Evolutionary conservation across 2,113 vertebrate genomes (phyloP).

Genomic region (Epinephelus cyanopodus): DNA sequence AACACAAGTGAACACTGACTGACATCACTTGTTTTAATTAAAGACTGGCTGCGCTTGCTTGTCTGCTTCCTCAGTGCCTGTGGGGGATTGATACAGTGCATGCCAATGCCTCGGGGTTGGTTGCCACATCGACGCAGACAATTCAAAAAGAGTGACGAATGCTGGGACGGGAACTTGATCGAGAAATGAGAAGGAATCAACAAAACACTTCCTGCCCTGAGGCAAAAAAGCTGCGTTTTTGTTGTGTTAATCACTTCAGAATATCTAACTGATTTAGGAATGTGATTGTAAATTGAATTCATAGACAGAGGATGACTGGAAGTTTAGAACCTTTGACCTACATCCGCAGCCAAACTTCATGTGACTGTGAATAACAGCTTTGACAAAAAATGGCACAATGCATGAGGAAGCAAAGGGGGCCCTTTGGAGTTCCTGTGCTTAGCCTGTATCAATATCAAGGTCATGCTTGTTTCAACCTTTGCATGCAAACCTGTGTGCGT

Average conservation of each 20-base stretch:
- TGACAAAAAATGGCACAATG: neutral
- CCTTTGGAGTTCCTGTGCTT: neutral
- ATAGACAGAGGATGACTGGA: neutral
- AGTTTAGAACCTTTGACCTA: neutral
- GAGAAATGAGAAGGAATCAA: constrained; percentile 24
- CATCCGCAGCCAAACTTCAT: neutral
- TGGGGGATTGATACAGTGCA: neutral
- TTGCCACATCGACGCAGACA: neutral
- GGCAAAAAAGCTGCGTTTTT: constrained; percentile 19
- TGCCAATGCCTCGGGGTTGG: neutral
- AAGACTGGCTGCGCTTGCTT: neutral
- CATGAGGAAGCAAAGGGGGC: neutral
- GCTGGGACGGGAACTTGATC: neutral
- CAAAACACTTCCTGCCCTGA: constrained; percentile 3
- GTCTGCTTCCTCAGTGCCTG: neutral
- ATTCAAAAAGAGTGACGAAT: neutral
- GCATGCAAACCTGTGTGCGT: neutral
- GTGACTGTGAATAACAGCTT: neutral
- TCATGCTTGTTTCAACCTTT: neutral
- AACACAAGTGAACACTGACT: neutral
- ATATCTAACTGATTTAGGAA: constrained; percentile 1
- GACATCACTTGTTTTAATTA: neutral
- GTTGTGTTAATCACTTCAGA: constrained; percentile 8
- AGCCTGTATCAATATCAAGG: neutral
- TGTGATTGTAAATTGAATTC: neutral